phyloP scores from a whole-genome alignment of 2,888 invertebrate species.

The Siphonodentalium dalli region DNA sequence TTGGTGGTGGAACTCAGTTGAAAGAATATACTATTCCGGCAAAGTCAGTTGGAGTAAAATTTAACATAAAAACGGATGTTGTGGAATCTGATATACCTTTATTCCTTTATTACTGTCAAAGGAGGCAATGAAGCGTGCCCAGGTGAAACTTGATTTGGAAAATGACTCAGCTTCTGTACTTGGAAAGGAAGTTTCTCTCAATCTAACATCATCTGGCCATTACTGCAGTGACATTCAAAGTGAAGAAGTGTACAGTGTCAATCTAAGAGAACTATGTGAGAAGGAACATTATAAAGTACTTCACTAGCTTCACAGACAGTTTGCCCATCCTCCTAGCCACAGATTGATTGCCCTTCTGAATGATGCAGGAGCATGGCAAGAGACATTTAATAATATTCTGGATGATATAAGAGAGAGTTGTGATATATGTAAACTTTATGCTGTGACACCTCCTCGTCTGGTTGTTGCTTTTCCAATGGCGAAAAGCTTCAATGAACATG shows the following conservation, averaged over 20 bases:
- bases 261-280: neutral
- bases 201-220: conserved; percentile 26
- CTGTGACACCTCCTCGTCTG: neutral
- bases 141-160: too few species aligned
- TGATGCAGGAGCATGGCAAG: conserved; percentile 23
- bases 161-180: conserved; percentile 12
- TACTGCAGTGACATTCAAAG: conserved; percentile 11
- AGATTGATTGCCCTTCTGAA: conserved; percentile 12
- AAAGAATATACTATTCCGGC: too few species aligned
- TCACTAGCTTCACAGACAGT: conserved; percentile 6
- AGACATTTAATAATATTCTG: conserved; percentile 15
- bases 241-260: neutral
- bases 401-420: neutral
- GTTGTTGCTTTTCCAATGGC: neutral
- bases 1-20: too few species aligned
- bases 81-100: too few species aligned
- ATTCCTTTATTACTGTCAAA: too few species aligned
- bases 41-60: too few species aligned
- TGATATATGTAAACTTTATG: conserved; percentile 1
- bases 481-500: too few species aligned
- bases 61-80: too few species aligned
- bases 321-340: conserved; percentile 18
- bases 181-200: conserved; percentile 16
- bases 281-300: neutral
- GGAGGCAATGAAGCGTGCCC: too few species aligned